phyloP scores from a whole-genome alignment of 2,113 vertebrate genomes.

The Campylomormyrus numenius region DNA sequence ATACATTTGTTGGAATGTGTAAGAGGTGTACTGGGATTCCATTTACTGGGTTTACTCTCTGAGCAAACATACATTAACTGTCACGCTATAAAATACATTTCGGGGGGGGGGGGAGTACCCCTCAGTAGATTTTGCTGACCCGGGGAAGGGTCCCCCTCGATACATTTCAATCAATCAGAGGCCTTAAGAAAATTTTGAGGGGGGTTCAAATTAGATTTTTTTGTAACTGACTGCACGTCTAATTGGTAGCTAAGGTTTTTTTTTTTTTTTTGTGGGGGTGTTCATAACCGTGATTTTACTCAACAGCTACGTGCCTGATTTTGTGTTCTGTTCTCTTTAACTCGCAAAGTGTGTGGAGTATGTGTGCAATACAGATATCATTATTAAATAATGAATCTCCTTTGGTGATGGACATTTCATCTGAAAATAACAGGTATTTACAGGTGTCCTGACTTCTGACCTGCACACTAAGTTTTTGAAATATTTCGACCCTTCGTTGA shows the following conservation, averaged over 20 bases:
- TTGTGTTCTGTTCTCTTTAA: neutral
- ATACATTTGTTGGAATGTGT: conserved; percentile 22
- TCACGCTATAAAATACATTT: neutral
- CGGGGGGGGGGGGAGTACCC: neutral
- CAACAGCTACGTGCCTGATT: neutral
- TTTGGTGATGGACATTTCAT: neutral
- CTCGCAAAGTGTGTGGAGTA: neutral
- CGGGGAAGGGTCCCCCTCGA: too few relatives aligned
- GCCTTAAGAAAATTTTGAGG: neutral
- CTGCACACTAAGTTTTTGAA: neutral
- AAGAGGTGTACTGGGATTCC: neutral
- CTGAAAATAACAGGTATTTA: conserved; percentile 3
- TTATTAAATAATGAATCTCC: neutral
- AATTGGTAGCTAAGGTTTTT: neutral
- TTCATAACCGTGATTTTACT: neutral
- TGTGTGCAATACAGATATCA: neutral
- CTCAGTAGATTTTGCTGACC: neutral
- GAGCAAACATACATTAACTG: neutral
- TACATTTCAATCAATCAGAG: neutral
- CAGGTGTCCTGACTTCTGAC: neutral
- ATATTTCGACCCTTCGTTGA: neutral
- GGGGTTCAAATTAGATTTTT: neutral
- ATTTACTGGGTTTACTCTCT: conserved; percentile 24
- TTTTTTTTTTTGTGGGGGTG: too few relatives aligned
- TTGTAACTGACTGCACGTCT: neutral